Percentiles rank a stretch among this genome's conserved stretches.
These are phyloP conservation scores for Polietes domitor DNA, from an alignment of 2,888 invertebrate species.

Conservation along the genomic window DNA sequence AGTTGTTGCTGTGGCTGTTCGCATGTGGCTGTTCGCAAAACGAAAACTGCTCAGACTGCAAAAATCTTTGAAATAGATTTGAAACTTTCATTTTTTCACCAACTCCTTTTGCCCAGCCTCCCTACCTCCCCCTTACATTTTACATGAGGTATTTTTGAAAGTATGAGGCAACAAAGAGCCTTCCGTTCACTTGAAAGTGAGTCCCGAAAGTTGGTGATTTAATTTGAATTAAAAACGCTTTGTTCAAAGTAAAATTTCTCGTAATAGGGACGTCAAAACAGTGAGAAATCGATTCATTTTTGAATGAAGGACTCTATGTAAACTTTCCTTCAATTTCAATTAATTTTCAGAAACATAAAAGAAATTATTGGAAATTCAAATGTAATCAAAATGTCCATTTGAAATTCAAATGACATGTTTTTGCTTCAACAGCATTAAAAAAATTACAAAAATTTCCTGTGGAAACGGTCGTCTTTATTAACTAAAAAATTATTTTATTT, in stretches of 20 bases:
- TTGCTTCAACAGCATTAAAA: too few species aligned
- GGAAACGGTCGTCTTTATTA: too few species aligned
- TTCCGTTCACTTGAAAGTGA: slow-evolving; percentile 18
- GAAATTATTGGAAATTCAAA: too few species aligned
- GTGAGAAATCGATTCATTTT: too few species aligned
- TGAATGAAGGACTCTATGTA: too few species aligned
- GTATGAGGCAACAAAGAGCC: not conserved
- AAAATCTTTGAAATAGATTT: slow-evolving; percentile 35
- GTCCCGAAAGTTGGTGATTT: not conserved
- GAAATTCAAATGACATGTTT: too few species aligned
- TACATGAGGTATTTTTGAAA: not conserved
- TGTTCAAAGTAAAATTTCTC: not conserved
- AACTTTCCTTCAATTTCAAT: too few species aligned
- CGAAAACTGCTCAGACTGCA: slow-evolving; percentile 33
- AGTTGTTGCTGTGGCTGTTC: not conserved
- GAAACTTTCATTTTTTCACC: slow-evolving; percentile 57
- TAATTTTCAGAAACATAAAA: too few species aligned
- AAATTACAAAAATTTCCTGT: too few species aligned
- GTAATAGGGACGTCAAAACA: too few species aligned
- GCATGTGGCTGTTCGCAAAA: slow-evolving; percentile 19
- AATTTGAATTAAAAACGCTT: slow-evolving; percentile 6
- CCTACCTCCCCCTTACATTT: slow-evolving; percentile 44
- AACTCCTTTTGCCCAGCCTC: not conserved
- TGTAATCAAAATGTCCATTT: too few species aligned
- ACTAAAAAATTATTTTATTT: too few species aligned